Evolutionary conservation across 2,888 invertebrate genomes (phyloP), one percentile per base, ranked within the genome.

Genomic region (Idaea aversata): DNA sequence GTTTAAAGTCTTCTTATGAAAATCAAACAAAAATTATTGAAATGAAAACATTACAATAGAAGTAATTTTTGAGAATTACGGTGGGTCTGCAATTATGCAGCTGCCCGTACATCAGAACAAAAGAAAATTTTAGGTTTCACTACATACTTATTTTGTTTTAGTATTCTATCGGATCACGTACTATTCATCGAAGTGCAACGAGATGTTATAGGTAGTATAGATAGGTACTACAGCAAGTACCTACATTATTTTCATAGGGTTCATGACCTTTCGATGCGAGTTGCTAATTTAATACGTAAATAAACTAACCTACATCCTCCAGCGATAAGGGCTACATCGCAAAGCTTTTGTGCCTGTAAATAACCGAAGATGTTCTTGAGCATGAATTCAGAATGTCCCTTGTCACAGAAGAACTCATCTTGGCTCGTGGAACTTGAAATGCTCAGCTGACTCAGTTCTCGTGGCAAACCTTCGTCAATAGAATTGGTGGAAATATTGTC

Each of bases 291-390:
- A 60, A 60, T 6, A 59, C 61, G 65, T 73, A 73, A 71, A 72
- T 69, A 72, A 74, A 77, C 84, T 77, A 81, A 94, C 95, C 94
- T 94, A 87, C 93, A 94, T 68, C 95, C 95, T 83, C 96, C 97
- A 69, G 97, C 97, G 76, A 98, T 95, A 34, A 98, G 94, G 25
- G 95, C 95, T 63, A 98, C 97, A 93, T 98, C 98, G 83, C 97
- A 98, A 64, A 98, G 93, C 87, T 97, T 96, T 77, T 96, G 95
- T 68, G 96, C 95, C 81, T 96, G 95, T 72, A 97, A 94, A 91
- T 97, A 98, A 64, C 95, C 94, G 84, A 96, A 96, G 95, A 98
- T 97, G 81, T 96, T 96, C 75, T 95, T 95, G 64, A 98, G 93
- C 79, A 97, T 96, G 66, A 94, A 94, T 81, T 97, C 97, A 6